Conservation (phyloP, 2,888 invertebrate genomes). For the Phyllotreta cruciferae region DNA sequence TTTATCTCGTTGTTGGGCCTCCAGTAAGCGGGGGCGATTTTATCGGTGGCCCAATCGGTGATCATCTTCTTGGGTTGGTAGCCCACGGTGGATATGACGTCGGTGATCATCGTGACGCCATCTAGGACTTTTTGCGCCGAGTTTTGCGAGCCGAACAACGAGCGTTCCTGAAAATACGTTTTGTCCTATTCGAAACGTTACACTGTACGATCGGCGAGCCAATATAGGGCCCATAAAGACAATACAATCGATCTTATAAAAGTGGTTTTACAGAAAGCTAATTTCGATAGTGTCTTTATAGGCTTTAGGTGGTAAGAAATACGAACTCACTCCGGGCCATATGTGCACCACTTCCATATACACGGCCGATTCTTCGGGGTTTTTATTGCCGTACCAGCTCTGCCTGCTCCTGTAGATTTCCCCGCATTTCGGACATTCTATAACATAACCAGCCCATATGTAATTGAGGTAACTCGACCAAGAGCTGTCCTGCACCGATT, state of each 20-base stretch:
- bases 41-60: slow-evolving; percentile 78
- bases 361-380: slow-evolving; percentile 73
- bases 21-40: slow-evolving; percentile 83
- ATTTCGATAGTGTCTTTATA: too few relatives aligned
- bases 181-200: slow-evolving; percentile 51
- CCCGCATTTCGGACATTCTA: slow-evolving; percentile 79
- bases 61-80: slow-evolving; percentile 75
- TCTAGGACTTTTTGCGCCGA: slow-evolving; percentile 65
- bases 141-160: slow-evolving; percentile 54
- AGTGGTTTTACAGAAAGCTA: too few relatives aligned
- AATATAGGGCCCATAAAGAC: slow-evolving; percentile 44
- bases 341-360: slow-evolving; percentile 72
- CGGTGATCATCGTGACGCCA: slow-evolving; percentile 65
- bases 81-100: slow-evolving; percentile 68
- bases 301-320: slow-evolving; percentile 34
- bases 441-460: slow-evolving; percentile 80
- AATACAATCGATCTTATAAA: slow-evolving; percentile 24
- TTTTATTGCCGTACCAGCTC: slow-evolving; percentile 82
- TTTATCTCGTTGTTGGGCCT: slow-evolving; percentile 77
- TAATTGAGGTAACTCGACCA: slow-evolving; percentile 77
- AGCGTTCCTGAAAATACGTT: slow-evolving; percentile 56
- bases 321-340: slow-evolving; percentile 67
- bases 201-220: slow-evolving; percentile 15
- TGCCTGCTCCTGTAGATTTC: slow-evolving; percentile 76
- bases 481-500: slow-evolving; percentile 61